A percentile compares a stretch with the other conserved stretches of the same genome.
Conservation (phyloP, 2,113 vertebrate genomes). For the Pseudolaguvia tuberculata region DNA sequence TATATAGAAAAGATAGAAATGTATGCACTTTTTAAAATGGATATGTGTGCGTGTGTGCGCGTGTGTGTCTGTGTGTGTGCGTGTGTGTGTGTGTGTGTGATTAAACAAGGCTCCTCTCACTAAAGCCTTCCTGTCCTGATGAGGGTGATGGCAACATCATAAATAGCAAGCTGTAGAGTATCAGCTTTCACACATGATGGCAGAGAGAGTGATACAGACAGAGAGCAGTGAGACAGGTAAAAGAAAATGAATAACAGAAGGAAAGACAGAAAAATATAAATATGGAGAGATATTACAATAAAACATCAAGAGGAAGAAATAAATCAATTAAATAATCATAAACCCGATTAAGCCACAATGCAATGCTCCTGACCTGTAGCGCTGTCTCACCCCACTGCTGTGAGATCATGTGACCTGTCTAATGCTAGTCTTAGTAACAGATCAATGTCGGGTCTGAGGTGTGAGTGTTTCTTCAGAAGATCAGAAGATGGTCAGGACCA, state of each 20-base stretch:
- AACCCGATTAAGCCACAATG: neutral
- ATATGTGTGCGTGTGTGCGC: too few species aligned
- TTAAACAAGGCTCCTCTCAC: conserved; percentile 21
- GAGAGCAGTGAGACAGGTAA: neutral
- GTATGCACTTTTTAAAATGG: too few species aligned
- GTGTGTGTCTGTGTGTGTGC: conserved; percentile 7
- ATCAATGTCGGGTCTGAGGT: neutral
- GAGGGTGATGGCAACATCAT: conserved; percentile 49
- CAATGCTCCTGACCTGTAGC: neutral
- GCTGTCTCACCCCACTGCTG: neutral
- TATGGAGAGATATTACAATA: neutral
- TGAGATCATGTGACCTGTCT: too few species aligned
- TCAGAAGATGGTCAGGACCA: neutral
- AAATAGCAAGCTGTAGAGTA: conserved; percentile 45
- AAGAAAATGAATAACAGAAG: neutral
- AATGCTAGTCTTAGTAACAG: neutral
- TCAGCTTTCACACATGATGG: conserved; percentile 39
- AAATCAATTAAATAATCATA: conserved; percentile 8
- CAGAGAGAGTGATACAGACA: conserved; percentile 16
- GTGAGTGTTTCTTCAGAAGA: conserved; percentile 10
- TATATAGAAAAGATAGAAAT: too few species aligned
- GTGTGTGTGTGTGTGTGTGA: neutral
- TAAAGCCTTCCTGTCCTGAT: conserved; percentile 46
- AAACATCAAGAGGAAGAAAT: neutral
- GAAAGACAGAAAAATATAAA: neutral